These are phyloP conservation scores for Oriolus oriolus DNA, from an alignment of 2,113 vertebrate genomes.

Conservation along the genomic window DNA sequence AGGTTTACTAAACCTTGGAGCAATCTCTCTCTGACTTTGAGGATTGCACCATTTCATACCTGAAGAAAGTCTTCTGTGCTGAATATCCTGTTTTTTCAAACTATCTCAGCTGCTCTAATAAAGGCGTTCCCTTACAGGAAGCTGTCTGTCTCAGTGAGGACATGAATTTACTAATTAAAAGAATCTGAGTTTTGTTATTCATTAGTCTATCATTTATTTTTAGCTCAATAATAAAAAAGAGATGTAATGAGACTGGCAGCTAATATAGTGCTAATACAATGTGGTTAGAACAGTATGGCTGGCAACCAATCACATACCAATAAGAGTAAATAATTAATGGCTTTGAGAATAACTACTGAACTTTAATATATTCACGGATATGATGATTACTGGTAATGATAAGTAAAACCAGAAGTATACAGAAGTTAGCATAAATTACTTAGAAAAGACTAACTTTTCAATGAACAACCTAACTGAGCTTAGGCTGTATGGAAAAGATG, in stretches of 20 bases:
- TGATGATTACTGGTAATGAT: background rate
- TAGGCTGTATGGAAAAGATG: background rate
- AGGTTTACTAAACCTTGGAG: background rate
- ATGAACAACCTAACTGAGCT: background rate
- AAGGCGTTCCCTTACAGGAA: background rate
- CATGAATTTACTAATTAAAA: background rate
- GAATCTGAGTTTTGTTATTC: background rate
- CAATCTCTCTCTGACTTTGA: background rate
- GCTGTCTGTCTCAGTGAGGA: background rate
- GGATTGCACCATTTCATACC: background rate
- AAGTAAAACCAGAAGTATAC: background rate
- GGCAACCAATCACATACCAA: background rate
- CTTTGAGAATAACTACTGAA: background rate
- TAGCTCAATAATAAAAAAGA: background rate
- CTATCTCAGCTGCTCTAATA: background rate
- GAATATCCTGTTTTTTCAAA: background rate
- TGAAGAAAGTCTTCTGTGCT: background rate
- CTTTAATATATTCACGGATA: background rate
- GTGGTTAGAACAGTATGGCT: background rate
- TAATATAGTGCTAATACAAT: background rate
- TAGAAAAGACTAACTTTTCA: background rate
- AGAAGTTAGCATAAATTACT: background rate
- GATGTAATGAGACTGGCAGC: background rate
- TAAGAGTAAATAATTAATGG: background rate
- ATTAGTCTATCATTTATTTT: background rate